These are phyloP conservation scores for Tineola bisselliella DNA, from an alignment of 2,888 invertebrate species.

Conservation along the genomic window DNA sequence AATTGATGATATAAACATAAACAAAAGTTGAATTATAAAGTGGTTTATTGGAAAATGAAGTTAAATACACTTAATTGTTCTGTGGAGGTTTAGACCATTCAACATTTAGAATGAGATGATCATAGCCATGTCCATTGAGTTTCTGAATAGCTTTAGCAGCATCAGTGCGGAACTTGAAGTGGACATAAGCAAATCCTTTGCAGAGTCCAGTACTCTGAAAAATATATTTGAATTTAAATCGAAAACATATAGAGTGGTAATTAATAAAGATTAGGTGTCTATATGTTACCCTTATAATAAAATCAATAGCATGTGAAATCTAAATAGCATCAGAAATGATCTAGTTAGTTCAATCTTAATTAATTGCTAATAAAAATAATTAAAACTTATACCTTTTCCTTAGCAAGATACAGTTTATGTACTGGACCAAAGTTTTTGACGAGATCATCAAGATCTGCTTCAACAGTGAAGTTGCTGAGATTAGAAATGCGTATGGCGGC, in stretches of 20 bases:
- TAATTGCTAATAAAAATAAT: no score
- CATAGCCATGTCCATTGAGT: conserved; percentile 94
- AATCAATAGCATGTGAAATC: no score
- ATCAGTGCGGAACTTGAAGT: conserved; percentile 90
- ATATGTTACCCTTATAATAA: no score
- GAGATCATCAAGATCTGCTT: conserved; percentile 94
- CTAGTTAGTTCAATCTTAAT: no score
- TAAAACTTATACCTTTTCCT: conserved; percentile 80
- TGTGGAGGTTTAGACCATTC: conserved; percentile 95
- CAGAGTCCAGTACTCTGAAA: conserved; percentile 78
- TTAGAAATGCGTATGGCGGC: conserved; percentile 97
- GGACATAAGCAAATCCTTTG: conserved; percentile 98
- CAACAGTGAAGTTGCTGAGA: conserved; percentile 94
- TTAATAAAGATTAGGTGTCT: not conserved
- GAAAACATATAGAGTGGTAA: not conserved
- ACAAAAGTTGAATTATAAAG: not conserved
- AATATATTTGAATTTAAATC: conserved; percentile 17
- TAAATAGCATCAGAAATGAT: no score
- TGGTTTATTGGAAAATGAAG: not conserved
- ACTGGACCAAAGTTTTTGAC: conserved; percentile 94
- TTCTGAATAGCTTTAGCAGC: conserved; percentile 91
- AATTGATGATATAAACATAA: not conserved
- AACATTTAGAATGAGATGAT: conserved; percentile 97
- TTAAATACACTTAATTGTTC: conserved; percentile 23
- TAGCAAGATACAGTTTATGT: conserved; percentile 93